Conservation (phyloP, 2,113 vertebrate genomes). For the Euleptes europaea region DNA sequence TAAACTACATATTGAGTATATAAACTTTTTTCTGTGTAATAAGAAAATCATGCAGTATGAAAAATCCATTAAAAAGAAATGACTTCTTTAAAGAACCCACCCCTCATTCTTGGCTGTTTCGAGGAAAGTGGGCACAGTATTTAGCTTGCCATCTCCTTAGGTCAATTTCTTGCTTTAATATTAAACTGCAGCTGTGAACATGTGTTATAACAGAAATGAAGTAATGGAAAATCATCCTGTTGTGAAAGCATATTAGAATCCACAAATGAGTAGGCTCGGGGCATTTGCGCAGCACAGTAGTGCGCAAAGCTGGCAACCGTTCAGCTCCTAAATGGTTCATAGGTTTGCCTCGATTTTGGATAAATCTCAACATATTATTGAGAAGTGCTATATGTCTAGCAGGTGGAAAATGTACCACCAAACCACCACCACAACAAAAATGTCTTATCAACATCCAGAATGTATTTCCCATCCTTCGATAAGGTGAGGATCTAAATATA, state of each 20-base stretch:
- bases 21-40: slow-evolving; percentile 30
- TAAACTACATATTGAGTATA: slow-evolving; percentile 11
- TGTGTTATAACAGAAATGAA: slow-evolving; percentile 56
- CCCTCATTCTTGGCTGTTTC: not conserved
- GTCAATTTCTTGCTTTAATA: slow-evolving; percentile 53
- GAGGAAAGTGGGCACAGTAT: slow-evolving; percentile 25
- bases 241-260: slow-evolving; percentile 59
- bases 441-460: not conserved
- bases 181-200: slow-evolving; percentile 50
- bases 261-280: slow-evolving; percentile 42
- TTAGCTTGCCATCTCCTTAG: slow-evolving; percentile 41
- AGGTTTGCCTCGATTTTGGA: slow-evolving; percentile 6
- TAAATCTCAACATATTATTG: not conserved
- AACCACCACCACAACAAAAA: slow-evolving; percentile 12
- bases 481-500: not conserved
- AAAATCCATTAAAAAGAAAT: slow-evolving; percentile 55
- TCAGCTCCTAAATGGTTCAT: slow-evolving; percentile 36
- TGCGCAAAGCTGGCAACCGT: slow-evolving; percentile 10
- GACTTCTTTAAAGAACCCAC: slow-evolving; percentile 35
- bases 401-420: slow-evolving; percentile 25
- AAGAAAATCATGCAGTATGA: slow-evolving; percentile 42
- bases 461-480: not conserved
- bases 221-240: slow-evolving; percentile 62
- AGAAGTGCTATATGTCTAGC: slow-evolving; percentile 24
- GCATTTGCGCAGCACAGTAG: slow-evolving; percentile 46